Percentiles rank a stretch among this genome's conserved stretches.
Evolutionary conservation across 2,797 vertebrate genomes (phyloP).

Genomic region (Acanthurus tractus): DNA sequence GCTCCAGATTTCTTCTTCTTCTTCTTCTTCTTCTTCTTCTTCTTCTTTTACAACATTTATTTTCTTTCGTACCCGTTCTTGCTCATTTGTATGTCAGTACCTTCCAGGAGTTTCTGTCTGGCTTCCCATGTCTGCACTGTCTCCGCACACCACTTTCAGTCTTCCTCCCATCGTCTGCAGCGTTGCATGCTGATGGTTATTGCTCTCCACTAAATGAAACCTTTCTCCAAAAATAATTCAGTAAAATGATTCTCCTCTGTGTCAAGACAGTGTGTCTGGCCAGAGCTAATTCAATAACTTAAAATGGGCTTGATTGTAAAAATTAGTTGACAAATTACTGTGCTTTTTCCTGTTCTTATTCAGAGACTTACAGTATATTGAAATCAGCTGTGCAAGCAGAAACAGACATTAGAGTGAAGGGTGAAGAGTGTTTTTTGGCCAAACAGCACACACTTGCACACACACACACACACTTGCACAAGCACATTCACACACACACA

Average conservation of each 20-base stretch:
- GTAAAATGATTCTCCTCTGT: slow-evolving; percentile 65
- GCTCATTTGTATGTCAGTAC: slow-evolving; percentile 20
- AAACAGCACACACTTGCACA: slow-evolving; percentile 1
- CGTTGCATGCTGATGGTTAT: slow-evolving; percentile 54
- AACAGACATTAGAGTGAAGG: slow-evolving; percentile 23
- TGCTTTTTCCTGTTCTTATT: slow-evolving; percentile 30
- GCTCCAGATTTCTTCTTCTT: background rate
- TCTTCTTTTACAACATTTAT: slow-evolving; percentile 3
- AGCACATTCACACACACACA: slow-evolving; percentile 19
- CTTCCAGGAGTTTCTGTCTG: slow-evolving; percentile 36
- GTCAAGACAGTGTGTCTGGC: slow-evolving; percentile 81
- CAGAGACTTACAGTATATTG: slow-evolving; percentile 18
- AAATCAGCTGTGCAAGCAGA: slow-evolving; percentile 34
- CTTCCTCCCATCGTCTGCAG: slow-evolving; percentile 22
- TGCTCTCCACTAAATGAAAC: slow-evolving; percentile 57
- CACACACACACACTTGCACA: slow-evolving; percentile 11
- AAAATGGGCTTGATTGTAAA: slow-evolving; percentile 60
- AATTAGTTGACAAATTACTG: slow-evolving; percentile 65
- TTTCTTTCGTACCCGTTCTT: slow-evolving; percentile 18
- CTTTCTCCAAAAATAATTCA: slow-evolving; percentile 73
- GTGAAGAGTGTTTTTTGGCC: slow-evolving; percentile 15
- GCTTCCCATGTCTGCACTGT: slow-evolving; percentile 1
- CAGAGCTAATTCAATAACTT: slow-evolving; percentile 73
- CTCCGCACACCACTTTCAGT: slow-evolving; percentile 8
- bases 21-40: too few species aligned